Base-by-base conservation (phyloP, 1,140 invertebrate species). In the Cheumatopsyche charites region DNA sequence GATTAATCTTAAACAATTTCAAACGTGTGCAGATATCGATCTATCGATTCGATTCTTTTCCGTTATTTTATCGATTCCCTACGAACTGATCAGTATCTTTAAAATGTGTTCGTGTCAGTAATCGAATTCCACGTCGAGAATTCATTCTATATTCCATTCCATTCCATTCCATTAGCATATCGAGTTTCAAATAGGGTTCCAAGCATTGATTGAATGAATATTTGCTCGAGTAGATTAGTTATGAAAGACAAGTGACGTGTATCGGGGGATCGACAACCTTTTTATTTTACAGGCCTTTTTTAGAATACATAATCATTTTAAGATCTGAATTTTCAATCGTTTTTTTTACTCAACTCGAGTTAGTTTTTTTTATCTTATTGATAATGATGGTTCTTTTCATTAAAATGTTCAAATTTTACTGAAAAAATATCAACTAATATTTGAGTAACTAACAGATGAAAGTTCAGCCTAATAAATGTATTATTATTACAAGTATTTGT, bases 161-260 rank as follows among this genome's bases (percentile, higher is more conserved):
- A 58, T 58, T 58, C 55, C 55, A 58, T 7, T 58, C 55, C 55
- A 58, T 58, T 58, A 58, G 23, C 55, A 58, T 58, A 58, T 58
- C 21, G 55, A 58, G 55, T 58, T 23, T 58, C 55, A 58, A 58
- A 58, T 58, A 58, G 55, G 55, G 55, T 58, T 36, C 19, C 21
- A 58, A n/a, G 55, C 55, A 58, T 58, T 58, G 55, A 58, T 58
- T 58, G 55, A 58, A 58, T 58, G 55, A 58, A 58, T 58, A 23
- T 58, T 58, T 58, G 55, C 55, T n/a, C 55, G 55, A 58, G 55
- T 58, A 26, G 55, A 58, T 58, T 58, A 58, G 55, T 58, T 58
- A 58, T 58, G 55, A 58, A 58, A 58, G 55, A 58, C 55, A 58
- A 58, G 55, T 25, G 55, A 58, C 55, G 55, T 12, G 55, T n/a